phyloP scores from a whole-genome alignment of 2,888 invertebrate genomes.

The Stegophylla sp. region DNA sequence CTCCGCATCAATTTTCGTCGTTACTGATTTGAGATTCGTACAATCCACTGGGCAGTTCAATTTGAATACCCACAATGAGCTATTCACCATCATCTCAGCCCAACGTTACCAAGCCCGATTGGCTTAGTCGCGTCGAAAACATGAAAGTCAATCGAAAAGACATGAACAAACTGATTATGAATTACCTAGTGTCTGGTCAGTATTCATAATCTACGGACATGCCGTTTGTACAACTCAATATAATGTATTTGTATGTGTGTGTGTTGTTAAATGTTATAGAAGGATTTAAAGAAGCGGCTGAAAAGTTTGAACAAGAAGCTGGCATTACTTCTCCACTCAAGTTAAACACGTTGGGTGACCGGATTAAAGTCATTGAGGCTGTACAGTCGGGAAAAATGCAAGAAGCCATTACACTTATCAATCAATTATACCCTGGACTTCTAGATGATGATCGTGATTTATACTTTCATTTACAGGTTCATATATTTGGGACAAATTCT shows the following conservation, averaged over 20 bases:
- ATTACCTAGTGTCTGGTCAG: conserved; percentile 94
- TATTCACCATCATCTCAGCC: conserved; percentile 42
- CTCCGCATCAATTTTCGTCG: too few relatives aligned
- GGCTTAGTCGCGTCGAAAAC: conserved; percentile 75
- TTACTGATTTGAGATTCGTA: too few relatives aligned
- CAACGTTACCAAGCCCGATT: conserved; percentile 66
- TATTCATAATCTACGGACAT: neutral
- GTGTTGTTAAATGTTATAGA: conserved; percentile 68
- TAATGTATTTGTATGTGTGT: neutral
- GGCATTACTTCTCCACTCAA: conserved; percentile 82
- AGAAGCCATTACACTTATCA: conserved; percentile 91
- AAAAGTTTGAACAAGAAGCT: conserved; percentile 94
- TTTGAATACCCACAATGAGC: conserved; percentile 13
- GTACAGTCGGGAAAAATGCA: conserved; percentile 91
- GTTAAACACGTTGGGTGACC: conserved; percentile 84
- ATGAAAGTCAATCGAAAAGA: conserved; percentile 85
- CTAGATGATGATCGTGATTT: conserved; percentile 93
- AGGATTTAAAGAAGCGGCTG: conserved; percentile 95
- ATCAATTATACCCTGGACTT: conserved; percentile 91
- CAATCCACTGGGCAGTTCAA: too few relatives aligned
- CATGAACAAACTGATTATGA: conserved; percentile 98
- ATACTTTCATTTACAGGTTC: conserved; percentile 91
- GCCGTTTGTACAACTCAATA: too few relatives aligned
- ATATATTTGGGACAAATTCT: too few relatives aligned
- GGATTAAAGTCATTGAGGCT: conserved; percentile 90